Percentiles rank a stretch among this genome's conserved stretches.
Evolutionary conservation across 37 sponge, comb jelly and placozoan species (phyloP).

Genomic region (Chondrosia reniformis): DNA sequence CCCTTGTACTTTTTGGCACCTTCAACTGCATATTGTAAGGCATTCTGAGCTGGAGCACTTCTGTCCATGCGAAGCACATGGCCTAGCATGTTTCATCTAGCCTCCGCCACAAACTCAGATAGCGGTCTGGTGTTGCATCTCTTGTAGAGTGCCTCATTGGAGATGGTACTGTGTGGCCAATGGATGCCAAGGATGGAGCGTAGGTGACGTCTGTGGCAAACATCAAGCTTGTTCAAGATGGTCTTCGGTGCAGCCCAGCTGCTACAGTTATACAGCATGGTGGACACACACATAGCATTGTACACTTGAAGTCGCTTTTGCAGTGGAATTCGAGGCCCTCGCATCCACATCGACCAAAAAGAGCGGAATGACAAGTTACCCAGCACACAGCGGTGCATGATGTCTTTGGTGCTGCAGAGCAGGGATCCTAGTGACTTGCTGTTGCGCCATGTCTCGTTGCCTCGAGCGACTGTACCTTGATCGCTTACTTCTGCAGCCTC

Average conservation of each 20-base stretch:
- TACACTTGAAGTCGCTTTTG: slow-evolving; percentile 1
- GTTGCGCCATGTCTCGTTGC: slow-evolving; percentile 19
- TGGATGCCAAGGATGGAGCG: not conserved
- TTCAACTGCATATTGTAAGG: not conserved
- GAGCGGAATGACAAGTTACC: not conserved
- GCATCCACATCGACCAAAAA: slow-evolving; percentile 11
- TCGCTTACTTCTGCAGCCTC: no score
- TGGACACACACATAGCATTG: not conserved
- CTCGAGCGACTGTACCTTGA: not conserved
- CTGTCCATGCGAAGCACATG: slow-evolving; percentile 2
- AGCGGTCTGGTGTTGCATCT: slow-evolving; percentile 1
- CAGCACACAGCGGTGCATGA: not conserved
- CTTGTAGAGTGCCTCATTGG: slow-evolving; percentile 6
- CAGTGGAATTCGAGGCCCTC: not conserved
- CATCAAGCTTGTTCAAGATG: not conserved
- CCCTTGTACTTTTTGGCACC: slow-evolving; percentile 5
- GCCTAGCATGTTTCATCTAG: not conserved
- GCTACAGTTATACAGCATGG: slow-evolving; percentile 15
- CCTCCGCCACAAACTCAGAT: slow-evolving; percentile 11
- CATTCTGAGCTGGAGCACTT: not conserved
- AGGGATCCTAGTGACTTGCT: slow-evolving; percentile 18
- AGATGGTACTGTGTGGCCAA: slow-evolving; percentile 15
- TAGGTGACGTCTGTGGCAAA: slow-evolving; percentile 8
- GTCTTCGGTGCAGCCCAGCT: slow-evolving; percentile 14
- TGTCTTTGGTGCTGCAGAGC: slow-evolving; percentile 1